A percentile compares a stretch with the other conserved stretches of the same genome.
Evolutionary conservation across 2,888 invertebrate species (phyloP).

Genomic region (Polyommatus iphigenia): DNA sequence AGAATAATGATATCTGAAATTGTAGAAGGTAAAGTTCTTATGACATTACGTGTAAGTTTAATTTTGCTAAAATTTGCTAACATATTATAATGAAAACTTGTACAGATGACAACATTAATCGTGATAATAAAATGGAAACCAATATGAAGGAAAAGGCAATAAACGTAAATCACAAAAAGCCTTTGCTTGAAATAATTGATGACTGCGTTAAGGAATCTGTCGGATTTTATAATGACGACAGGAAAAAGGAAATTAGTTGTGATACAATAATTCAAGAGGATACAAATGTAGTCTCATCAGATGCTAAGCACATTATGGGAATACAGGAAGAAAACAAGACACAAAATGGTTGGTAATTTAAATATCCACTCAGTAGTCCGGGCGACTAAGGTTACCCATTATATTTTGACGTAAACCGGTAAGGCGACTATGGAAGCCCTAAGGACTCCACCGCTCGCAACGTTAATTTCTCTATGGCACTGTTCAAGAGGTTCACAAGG

Average conservation of each 20-base stretch:
- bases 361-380: too few species aligned
- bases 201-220: slow-evolving; percentile 28
- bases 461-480: too few species aligned
- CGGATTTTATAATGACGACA: slow-evolving; percentile 42
- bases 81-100: neutral
- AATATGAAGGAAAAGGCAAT: slow-evolving; percentile 43
- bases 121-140: neutral
- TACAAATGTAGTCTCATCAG: neutral
- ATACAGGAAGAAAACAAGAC: neutral
- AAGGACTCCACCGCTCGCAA: too few species aligned
- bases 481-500: too few species aligned
- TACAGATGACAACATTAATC: slow-evolving; percentile 20
- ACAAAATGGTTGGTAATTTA: neutral
- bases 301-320: neutral
- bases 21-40: slow-evolving; percentile 48
- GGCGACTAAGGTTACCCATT: too few species aligned
- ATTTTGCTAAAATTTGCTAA: neutral
- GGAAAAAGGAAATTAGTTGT: slow-evolving; percentile 40
- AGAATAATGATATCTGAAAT: slow-evolving; percentile 42
- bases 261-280: neutral
- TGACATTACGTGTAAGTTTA: neutral
- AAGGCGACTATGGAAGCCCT: too few species aligned
- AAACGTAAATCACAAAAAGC: slow-evolving; percentile 53
- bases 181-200: slow-evolving; percentile 62
- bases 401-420: too few species aligned